These are phyloP conservation scores for Holotrichia oblita DNA, from an alignment of 1,140 invertebrate species.

Conservation along the genomic window DNA sequence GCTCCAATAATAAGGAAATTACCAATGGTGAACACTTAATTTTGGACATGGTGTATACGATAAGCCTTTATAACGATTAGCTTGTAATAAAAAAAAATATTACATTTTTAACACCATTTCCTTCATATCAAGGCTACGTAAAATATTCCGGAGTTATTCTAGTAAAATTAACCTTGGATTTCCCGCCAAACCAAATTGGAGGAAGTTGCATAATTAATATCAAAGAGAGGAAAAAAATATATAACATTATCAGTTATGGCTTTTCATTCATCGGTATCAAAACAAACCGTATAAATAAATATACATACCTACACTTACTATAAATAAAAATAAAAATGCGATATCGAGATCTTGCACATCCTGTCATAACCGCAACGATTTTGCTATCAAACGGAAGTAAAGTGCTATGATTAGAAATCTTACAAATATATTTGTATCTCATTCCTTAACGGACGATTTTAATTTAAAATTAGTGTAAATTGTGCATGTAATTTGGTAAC, in stretches of 20 bases:
- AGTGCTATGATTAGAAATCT: not conserved
- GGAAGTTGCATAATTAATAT: slow-evolving; percentile 2
- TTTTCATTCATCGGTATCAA: not conserved
- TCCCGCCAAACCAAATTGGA: not conserved
- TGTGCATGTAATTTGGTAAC: not conserved
- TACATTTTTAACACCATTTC: too few relatives aligned
- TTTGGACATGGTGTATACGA: too few relatives aligned
- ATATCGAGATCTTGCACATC: slow-evolving; percentile 9
- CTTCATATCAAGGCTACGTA: too few relatives aligned
- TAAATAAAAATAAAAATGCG: not conserved
- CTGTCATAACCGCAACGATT: not conserved
- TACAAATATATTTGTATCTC: not conserved
- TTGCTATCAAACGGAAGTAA: slow-evolving; percentile 11
- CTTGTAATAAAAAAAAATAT: too few relatives aligned
- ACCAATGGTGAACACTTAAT: too few relatives aligned
- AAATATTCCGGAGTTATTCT: too few relatives aligned
- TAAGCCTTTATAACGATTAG: too few relatives aligned
- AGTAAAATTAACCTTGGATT: too few relatives aligned
- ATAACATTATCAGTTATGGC: not conserved
- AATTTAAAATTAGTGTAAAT: slow-evolving; percentile 1
- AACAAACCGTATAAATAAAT: slow-evolving; percentile 9
- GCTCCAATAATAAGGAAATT: too few relatives aligned
- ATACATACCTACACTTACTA: not conserved
- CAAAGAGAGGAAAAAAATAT: not conserved
- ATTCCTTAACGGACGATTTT: not conserved